phyloP scores from a whole-genome alignment of 2,888 invertebrate species.

The Alentia gelatinosa region DNA sequence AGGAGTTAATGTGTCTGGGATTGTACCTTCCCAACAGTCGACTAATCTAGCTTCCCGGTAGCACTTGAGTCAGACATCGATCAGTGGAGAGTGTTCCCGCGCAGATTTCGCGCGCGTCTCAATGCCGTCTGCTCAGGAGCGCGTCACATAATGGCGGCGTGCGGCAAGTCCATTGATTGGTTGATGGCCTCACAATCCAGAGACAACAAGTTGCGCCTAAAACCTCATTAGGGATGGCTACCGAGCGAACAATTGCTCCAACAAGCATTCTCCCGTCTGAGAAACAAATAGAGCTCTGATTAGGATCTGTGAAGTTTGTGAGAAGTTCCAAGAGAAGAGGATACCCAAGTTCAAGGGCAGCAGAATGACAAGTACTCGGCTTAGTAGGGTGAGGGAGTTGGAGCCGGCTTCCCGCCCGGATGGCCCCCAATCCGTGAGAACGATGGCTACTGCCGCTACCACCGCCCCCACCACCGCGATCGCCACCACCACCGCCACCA shows the following conservation, averaged over 20 bases:
- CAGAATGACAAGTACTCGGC: neutral
- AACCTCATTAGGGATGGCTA: neutral
- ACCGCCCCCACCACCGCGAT: neutral
- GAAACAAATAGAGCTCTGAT: neutral
- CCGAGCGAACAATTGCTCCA: neutral
- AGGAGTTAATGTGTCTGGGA: constrained; percentile 1
- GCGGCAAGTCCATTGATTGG: neutral
- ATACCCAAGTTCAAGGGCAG: neutral
- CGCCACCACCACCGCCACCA: neutral
- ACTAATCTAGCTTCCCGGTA: constrained; percentile 30
- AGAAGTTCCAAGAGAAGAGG: neutral
- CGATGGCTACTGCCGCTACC: neutral
- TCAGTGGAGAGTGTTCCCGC: neutral
- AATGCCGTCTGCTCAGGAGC: neutral
- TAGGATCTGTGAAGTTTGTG: neutral
- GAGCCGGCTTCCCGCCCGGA: neutral
- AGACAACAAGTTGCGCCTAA: constrained; percentile 1
- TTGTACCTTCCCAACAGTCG: neutral
- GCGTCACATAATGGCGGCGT: constrained; percentile 29
- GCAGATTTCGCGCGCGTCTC: neutral
- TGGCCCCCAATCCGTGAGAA: neutral
- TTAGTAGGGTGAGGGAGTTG: neutral
- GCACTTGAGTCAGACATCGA: constrained; percentile 23
- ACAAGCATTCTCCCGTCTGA: neutral
- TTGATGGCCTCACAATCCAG: neutral